Conservation (phyloP, 2,797 vertebrate species). For the Sylvilagus floridanus region DNA sequence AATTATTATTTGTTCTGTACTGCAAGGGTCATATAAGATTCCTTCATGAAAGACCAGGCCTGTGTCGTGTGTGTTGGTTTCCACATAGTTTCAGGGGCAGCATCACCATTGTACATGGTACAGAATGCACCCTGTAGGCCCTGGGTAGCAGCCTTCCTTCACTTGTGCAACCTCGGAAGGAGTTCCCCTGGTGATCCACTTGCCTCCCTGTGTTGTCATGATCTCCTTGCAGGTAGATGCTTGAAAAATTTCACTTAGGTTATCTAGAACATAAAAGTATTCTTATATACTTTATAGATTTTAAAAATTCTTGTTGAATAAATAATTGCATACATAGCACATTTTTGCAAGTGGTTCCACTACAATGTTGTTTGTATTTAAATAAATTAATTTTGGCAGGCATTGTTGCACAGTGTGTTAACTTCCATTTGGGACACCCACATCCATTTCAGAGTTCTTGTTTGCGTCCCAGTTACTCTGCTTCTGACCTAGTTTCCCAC, state of each 20-base stretch:
- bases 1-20: not conserved
- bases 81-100: not conserved
- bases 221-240: not conserved
- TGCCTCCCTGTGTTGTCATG: not conserved
- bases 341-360: not conserved
- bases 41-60: not conserved
- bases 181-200: fast-evolving
- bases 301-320: not conserved
- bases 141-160: fast-evolving
- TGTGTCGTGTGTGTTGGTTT: not conserved
- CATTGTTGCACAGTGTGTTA: no score
- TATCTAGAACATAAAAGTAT: not conserved
- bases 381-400: not conserved
- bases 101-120: not conserved
- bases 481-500: no score
- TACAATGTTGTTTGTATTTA: not conserved
- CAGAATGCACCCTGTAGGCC: not conserved
- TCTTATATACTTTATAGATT: not conserved
- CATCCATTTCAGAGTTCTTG: no score
- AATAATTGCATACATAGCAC: not conserved
- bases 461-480: no score
- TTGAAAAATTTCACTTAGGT: not conserved
- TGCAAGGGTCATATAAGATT: not conserved
- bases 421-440: no score
- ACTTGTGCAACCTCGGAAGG: not conserved